Evolutionary conservation across 2,797 vertebrate species (phyloP).

Genomic region (Ctenopoma multispine): DNA sequence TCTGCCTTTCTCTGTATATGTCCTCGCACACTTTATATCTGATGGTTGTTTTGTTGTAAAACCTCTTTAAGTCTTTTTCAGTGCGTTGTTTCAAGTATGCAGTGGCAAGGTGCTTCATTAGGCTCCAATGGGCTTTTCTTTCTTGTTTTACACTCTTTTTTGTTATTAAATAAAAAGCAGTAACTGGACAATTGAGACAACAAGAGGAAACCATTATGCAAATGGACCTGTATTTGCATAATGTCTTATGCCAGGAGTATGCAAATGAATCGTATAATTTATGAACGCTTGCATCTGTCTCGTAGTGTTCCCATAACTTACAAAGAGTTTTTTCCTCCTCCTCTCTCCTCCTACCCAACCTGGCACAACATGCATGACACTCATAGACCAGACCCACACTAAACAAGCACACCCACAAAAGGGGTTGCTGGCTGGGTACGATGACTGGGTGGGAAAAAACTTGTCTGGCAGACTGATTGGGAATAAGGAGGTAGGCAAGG

Average conservation of each 20-base stretch:
- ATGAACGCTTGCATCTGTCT: constrained; percentile 93
- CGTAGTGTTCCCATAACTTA: constrained; percentile 94
- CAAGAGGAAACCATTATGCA: constrained; percentile 98
- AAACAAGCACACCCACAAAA: constrained; percentile 79
- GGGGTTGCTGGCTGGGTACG: constrained; percentile 71
- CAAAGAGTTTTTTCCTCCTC: constrained; percentile 83
- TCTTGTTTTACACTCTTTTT: constrained; percentile 62
- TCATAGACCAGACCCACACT: constrained; percentile 71
- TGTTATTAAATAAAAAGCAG: constrained; percentile 86
- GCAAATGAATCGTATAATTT: constrained; percentile 98
- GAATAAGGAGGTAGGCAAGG: constrained; percentile 66
- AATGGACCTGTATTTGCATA: constrained; percentile 94
- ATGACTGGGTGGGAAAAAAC: constrained; percentile 79
- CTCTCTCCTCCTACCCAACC: constrained; percentile 76
- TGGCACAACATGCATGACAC: constrained; percentile 76
- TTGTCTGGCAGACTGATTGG: constrained; percentile 76
- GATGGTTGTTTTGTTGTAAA: constrained; percentile 26
- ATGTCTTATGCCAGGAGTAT: constrained; percentile 96
- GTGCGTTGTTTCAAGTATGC: constrained; percentile 16
- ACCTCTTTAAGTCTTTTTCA: constrained; percentile 8
- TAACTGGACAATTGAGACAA: constrained; percentile 91
- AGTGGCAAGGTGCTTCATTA: constrained; percentile 21
- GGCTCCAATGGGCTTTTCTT: constrained; percentile 44
- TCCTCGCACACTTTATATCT: constrained; percentile 10
- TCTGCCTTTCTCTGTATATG: constrained; percentile 2